A percentile compares a stretch with the other conserved stretches of the same genome.
Conservation (phyloP, 2,797 vertebrate genomes). For the Poeciliopsis turneri region DNA sequence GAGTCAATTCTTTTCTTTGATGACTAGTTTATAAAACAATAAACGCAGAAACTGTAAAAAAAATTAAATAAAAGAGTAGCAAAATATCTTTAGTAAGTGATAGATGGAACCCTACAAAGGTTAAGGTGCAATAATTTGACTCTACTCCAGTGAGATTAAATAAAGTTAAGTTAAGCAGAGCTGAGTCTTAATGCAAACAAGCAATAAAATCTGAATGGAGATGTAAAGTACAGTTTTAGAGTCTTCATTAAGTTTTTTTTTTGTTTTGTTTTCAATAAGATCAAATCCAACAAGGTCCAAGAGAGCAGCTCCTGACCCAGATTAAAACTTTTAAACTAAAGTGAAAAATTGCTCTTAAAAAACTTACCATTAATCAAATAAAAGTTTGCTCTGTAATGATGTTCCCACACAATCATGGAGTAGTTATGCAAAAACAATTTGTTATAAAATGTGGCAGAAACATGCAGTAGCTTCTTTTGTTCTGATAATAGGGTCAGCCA, state of each 20-base stretch:
- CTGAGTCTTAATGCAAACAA: slow-evolving; percentile 18
- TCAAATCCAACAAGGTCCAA: slow-evolving; percentile 16
- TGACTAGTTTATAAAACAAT: neutral
- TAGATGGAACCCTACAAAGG: neutral
- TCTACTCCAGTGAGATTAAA: slow-evolving; percentile 16
- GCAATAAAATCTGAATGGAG: slow-evolving; percentile 32
- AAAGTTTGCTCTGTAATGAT: slow-evolving; percentile 27
- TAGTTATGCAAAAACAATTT: slow-evolving; percentile 43
- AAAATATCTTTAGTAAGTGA: neutral
- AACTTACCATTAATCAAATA: neutral
- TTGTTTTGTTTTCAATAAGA: slow-evolving; percentile 20
- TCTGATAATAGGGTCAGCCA: slow-evolving; percentile 36
- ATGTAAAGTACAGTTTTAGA: slow-evolving; percentile 32
- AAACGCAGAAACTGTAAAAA: neutral
- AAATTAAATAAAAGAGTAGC: neutral
- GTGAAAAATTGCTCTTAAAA: neutral
- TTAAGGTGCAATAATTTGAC: neutral
- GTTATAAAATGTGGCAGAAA: slow-evolving; percentile 28
- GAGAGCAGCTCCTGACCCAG: slow-evolving; percentile 18
- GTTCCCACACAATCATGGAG: slow-evolving; percentile 22
- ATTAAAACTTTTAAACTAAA: slow-evolving; percentile 11
- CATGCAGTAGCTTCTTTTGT: slow-evolving; percentile 24
- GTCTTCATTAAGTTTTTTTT: slow-evolving; percentile 36
- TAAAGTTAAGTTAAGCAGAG: slow-evolving; percentile 18
- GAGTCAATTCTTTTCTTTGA: neutral